Evolutionary conservation across 2,113 vertebrate genomes (phyloP).

Genomic region (Andinoacara biseriatus): DNA sequence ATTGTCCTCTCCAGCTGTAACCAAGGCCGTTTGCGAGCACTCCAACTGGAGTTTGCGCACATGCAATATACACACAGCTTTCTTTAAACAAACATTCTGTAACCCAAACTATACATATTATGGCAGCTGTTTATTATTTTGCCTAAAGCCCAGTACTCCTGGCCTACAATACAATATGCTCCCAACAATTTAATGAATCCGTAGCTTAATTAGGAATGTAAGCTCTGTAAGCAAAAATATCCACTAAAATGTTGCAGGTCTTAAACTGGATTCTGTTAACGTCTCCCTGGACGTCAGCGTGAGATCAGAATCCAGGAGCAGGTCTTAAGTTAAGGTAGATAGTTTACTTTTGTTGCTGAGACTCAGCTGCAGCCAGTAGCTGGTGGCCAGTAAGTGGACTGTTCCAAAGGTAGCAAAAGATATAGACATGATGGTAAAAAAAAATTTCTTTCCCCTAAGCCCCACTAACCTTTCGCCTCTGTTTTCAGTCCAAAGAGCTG

Average conservation of each 20-base stretch:
- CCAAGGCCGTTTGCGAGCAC: constrained; percentile 8
- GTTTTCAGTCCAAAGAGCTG: not conserved
- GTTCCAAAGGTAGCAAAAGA: not conserved
- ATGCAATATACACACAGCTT: not conserved
- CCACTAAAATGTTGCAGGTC: not conserved
- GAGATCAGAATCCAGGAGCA: not conserved
- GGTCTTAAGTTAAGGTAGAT: not conserved
- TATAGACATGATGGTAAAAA: not conserved
- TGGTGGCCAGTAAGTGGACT: not conserved
- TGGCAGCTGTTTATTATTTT: not conserved
- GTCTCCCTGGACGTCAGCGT: not conserved
- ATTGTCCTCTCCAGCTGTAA: not conserved
- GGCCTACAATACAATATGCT: not conserved
- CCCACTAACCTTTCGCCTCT: not conserved
- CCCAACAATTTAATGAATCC: not conserved
- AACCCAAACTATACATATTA: not conserved
- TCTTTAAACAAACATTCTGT: not conserved
- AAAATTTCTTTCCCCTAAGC: no score
- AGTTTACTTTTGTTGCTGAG: not conserved
- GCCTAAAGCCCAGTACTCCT: not conserved
- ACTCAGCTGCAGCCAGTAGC: not conserved
- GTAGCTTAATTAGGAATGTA: not conserved
- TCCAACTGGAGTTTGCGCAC: not conserved
- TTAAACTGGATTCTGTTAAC: not conserved
- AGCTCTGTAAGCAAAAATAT: not conserved